Conservation (phyloP, 1,140 invertebrate genomes). For the Vanessa tameamea region DNA sequence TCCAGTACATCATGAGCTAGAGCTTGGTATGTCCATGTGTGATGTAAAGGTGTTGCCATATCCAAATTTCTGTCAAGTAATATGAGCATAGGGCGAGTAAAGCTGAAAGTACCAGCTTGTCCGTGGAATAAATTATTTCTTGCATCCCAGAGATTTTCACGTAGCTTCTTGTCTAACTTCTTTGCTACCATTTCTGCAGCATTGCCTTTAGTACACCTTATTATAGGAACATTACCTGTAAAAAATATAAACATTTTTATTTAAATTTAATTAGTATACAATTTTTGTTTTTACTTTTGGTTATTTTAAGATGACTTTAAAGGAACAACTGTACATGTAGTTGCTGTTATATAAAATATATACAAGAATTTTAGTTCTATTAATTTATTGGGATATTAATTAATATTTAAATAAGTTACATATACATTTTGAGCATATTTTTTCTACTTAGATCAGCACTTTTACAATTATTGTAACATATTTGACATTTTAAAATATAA, state of each 20-base stretch:
- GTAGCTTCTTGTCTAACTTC: slow-evolving; percentile 97
- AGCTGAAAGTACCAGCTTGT: slow-evolving; percentile 89
- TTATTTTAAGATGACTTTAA: no score
- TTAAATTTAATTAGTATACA: background rate
- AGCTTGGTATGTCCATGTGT: slow-evolving; percentile 99
- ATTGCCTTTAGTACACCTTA: slow-evolving; percentile 96
- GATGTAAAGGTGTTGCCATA: slow-evolving; percentile 98
- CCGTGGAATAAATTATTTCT: slow-evolving; percentile 97
- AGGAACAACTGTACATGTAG: no score
- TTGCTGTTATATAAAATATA: no score
- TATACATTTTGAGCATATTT: no score
- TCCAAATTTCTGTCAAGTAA: slow-evolving; percentile 97
- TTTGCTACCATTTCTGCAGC: slow-evolving; percentile 99
- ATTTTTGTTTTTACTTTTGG: no score
- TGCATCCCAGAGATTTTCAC: slow-evolving; percentile 98
- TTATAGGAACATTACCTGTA: slow-evolving; percentile 94
- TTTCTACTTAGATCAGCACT: no score
- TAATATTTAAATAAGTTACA: no score
- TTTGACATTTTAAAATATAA: no score
- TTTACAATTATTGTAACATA: no score
- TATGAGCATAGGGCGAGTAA: slow-evolving; percentile 95
- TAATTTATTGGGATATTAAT: no score
- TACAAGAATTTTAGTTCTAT: no score
- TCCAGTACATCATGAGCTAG: slow-evolving; percentile 97
- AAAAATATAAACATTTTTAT: background rate